Base-by-base conservation (phyloP, 2,113 vertebrate species). In the Chauna torquata region DNA sequence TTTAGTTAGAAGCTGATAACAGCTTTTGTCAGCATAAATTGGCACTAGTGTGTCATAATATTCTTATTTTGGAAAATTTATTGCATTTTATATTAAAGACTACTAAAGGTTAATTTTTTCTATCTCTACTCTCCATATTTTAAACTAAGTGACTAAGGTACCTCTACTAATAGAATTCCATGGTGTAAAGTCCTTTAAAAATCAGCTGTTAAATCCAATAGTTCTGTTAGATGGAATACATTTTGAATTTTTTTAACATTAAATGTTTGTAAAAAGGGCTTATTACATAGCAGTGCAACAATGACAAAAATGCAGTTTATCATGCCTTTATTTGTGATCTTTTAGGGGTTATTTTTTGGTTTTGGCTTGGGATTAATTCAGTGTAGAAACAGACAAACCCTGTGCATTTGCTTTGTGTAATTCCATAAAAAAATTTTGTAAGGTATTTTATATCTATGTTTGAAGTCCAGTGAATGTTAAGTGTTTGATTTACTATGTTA, bases 71-170 rank as follows among this genome's bases (percentile, higher is more conserved):
- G 94, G 77, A 94, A 95, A 95, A 97, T 80, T 85, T 97, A 96
- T 92, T 96, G 95, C 94, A 88, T 96, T 96, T 98, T 97, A 97
- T 98, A 97, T 97, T 95, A 95, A 97, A 97, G 97, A 97, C 96
- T 96, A 97, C 97, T 97, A 96, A 96, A 96, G 18, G 62, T 92
- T 97, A 94, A 89, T 94, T 96, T 94, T 96, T 96, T 94, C 94
- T 97, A 92, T 97, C 76, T 96, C 72, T 97, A 54, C 18, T 96
- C 79, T 97, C 90, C 94, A 70, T 96, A 96, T 96, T 92, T 95
- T 97, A 94, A 97, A 96, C 88, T 97, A 94, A 96, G 83, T 92
- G 91, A 95, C 82, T 95, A 94, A 95, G 71, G 91, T 97, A 96
- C 93, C 94, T 97, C 95, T 97, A 49, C 94, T 97, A 94, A 92